phyloP scores from a whole-genome alignment of 2,797 vertebrate species.

The Sebastes dallii region DNA sequence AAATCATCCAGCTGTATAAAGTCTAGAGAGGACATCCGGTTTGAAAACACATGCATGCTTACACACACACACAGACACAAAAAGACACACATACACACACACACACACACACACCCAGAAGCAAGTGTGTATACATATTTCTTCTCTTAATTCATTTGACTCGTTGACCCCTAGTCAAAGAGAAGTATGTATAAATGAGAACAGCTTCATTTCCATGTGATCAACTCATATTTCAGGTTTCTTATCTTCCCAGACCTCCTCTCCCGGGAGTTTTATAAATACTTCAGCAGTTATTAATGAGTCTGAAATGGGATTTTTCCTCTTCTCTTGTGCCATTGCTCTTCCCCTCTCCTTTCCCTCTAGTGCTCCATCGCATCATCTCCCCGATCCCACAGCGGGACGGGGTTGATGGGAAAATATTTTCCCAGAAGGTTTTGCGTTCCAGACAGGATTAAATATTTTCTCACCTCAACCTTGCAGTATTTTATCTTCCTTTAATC shows the following conservation, averaged over 20 bases:
- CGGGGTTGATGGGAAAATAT: conserved; percentile 53
- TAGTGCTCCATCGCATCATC: conserved; percentile 10
- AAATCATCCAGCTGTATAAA: conserved; percentile 70
- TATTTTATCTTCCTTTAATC: conserved; percentile 57
- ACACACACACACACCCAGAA: conserved; percentile 2
- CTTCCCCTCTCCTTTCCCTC: neutral
- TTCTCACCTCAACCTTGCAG: conserved; percentile 47
- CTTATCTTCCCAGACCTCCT: conserved; percentile 50
- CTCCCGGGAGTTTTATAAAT: conserved; percentile 50
- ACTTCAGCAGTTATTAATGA: conserved; percentile 60
- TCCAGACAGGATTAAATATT: conserved; percentile 69
- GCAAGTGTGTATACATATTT: conserved; percentile 29
- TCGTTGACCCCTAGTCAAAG: conserved; percentile 41
- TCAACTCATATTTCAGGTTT: conserved; percentile 47
- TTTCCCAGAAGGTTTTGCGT: conserved; percentile 38
- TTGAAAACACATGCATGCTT: conserved; percentile 2
- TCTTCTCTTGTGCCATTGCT: conserved; percentile 24
- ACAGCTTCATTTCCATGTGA: conserved; percentile 41
- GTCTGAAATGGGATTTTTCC: conserved; percentile 23
- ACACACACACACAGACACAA: neutral
- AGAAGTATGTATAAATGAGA: conserved; percentile 35
- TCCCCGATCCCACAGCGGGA: conserved; percentile 43
- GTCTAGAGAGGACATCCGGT: conserved; percentile 46
- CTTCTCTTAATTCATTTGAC: conserved; percentile 53
- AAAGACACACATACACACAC: conserved; percentile 3